These are phyloP conservation scores for Sminthurinus signatus DNA, from an alignment of 1,140 invertebrate genomes.

Conservation along the genomic window DNA sequence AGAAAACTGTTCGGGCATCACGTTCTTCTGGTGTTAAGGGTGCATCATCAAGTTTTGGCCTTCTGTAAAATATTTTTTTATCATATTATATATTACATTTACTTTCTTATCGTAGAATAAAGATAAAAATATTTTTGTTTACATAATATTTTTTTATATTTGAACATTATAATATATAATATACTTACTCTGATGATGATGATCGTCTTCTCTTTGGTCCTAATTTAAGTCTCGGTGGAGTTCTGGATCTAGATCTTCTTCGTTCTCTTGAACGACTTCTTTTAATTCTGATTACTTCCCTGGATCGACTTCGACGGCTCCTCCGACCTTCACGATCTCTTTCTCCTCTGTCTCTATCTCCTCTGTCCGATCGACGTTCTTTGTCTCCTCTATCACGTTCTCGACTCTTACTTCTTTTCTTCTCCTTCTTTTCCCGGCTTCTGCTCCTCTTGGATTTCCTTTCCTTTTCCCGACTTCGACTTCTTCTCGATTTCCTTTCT, in stretches of 20 bases:
- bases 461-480: constrained; percentile 43
- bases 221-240: constrained; percentile 33
- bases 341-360: constrained; percentile 46
- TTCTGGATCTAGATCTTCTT: constrained; percentile 43
- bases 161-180: no score
- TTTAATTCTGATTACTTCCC: constrained; percentile 42
- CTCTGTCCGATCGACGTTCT: constrained; percentile 47
- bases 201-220: constrained; percentile 41
- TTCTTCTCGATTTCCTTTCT: constrained; percentile 46
- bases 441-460: constrained; percentile 34
- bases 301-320: constrained; percentile 46
- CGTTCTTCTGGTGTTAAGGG: constrained; percentile 89
- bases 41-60: constrained; percentile 27
- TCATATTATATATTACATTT: no score
- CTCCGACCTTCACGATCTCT: constrained; percentile 40
- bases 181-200: no score
- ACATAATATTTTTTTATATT: no score
- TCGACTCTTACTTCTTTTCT: constrained; percentile 25
- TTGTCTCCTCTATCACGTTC: constrained; percentile 42
- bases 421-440: constrained; percentile 25
- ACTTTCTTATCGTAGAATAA: no score
- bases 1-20: constrained; percentile 96
- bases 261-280: constrained; percentile 47
- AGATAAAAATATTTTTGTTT: no score
- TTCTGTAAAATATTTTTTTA: no score